A percentile compares a stretch with the other conserved stretches of the same genome.
Evolutionary conservation across 1,140 invertebrate genomes (phyloP).

Genomic region (Cydia fagiglandana): DNA sequence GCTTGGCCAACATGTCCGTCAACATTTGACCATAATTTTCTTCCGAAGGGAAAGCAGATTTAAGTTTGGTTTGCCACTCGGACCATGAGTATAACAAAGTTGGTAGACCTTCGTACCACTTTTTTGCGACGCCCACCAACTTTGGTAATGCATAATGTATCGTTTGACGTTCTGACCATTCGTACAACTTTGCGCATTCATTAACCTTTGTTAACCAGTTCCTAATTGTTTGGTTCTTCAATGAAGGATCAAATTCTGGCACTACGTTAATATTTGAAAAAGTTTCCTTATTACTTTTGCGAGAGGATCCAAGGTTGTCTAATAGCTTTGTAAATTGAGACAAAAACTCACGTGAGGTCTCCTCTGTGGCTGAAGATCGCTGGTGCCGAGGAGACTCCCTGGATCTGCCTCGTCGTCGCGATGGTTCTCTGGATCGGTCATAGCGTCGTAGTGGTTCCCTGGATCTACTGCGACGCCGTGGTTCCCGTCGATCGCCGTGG

Average conservation of each 20-base stretch:
- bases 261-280: neutral
- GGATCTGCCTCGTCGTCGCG: no score
- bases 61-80: constrained; percentile 41
- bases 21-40: constrained; percentile 35
- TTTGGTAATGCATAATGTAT: constrained; percentile 35
- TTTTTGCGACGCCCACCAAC: constrained; percentile 34
- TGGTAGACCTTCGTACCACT: constrained; percentile 40
- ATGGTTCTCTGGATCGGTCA: neutral
- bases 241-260: constrained; percentile 13
- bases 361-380: neutral
- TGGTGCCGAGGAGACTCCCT: neutral
- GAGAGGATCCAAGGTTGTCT: neutral
- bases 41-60: constrained; percentile 35
- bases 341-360: neutral
- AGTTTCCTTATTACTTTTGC: neutral
- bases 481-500: neutral
- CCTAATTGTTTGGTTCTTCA: neutral
- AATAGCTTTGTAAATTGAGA: neutral
- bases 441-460: neutral
- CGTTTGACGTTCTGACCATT: constrained; percentile 3
- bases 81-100: constrained; percentile 37
- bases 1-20: constrained; percentile 27
- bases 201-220: constrained; percentile 17
- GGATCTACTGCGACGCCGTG: neutral
- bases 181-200: constrained; percentile 21